Conservation (phyloP, 2,113 vertebrate genomes). For the Melospiza georgiana region DNA sequence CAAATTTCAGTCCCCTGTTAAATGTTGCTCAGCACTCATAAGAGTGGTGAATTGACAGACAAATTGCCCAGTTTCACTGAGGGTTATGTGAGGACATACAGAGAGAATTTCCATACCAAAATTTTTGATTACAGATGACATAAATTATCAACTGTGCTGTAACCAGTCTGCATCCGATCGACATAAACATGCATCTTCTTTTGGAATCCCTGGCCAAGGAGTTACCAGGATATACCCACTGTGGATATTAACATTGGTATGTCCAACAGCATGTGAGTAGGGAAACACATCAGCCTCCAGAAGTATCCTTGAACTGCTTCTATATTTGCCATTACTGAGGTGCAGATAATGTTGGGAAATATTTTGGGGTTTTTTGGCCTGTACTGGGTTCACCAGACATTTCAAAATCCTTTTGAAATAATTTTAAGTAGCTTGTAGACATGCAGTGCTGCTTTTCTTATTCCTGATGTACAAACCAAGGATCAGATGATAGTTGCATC, state of each 20-base stretch:
- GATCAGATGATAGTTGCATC: neutral
- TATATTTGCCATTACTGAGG: neutral
- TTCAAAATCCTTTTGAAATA: neutral
- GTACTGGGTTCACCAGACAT: neutral
- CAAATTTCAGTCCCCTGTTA: neutral
- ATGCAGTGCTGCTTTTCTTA: neutral
- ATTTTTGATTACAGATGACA: neutral
- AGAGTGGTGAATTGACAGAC: neutral
- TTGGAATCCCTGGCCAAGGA: neutral
- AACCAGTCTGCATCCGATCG: neutral
- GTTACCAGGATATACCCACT: neutral
- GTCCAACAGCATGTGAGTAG: fast-evolving
- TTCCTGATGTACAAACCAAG: neutral
- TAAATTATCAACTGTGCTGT: neutral
- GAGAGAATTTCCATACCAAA: neutral
- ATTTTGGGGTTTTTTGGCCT: neutral
- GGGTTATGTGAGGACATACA: neutral
- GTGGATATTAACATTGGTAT: neutral
- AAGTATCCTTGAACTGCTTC: neutral
- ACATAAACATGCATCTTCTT: neutral
- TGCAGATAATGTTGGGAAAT: neutral
- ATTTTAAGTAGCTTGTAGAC: neutral
- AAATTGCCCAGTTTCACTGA: neutral
- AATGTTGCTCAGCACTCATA: neutral
- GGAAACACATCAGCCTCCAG: neutral